Percentiles rank a stretch among this genome's conserved stretches.
Conservation (phyloP, 2,888 invertebrate genomes). For the Drosophila borborema region DNA sequence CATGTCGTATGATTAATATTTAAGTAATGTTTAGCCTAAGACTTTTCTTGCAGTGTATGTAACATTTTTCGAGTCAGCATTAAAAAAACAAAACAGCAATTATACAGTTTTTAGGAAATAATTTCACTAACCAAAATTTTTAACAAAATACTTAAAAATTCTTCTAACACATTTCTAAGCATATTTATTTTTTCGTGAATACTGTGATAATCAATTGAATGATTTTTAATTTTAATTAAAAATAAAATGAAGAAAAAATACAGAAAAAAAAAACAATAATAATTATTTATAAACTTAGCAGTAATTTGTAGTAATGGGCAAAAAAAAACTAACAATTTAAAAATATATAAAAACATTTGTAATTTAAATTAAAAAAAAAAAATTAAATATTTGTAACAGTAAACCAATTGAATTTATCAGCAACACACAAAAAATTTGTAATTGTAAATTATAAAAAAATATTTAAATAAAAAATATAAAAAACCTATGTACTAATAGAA, state of each 20-base stretch:
- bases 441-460: slow-evolving; percentile 53
- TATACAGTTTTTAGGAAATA: slow-evolving; percentile 65
- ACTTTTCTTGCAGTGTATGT: slow-evolving; percentile 14
- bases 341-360: slow-evolving; percentile 25
- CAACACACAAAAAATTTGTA: slow-evolving; percentile 54
- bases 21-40: slow-evolving; percentile 49
- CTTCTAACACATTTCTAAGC: slow-evolving; percentile 53
- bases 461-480: slow-evolving; percentile 14
- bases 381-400: slow-evolving; percentile 19
- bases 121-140: slow-evolving; percentile 38
- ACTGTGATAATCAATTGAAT: slow-evolving; percentile 85
- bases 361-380: slow-evolving; percentile 49
- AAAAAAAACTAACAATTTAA: slow-evolving; percentile 54
- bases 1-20: slow-evolving; percentile 63
- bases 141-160: slow-evolving; percentile 29
- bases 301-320: slow-evolving; percentile 64
- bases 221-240: slow-evolving; percentile 78
- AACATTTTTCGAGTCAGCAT: slow-evolving; percentile 54
- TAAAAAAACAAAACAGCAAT: slow-evolving; percentile 22
- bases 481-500: slow-evolving; percentile 58
- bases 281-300: slow-evolving; percentile 39
- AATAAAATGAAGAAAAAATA: slow-evolving; percentile 23
- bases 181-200: slow-evolving; percentile 83
- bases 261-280: slow-evolving; percentile 25
- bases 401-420: slow-evolving; percentile 61